phyloP scores from a whole-genome alignment of 2,888 invertebrate species.

The Theretra japonica region DNA sequence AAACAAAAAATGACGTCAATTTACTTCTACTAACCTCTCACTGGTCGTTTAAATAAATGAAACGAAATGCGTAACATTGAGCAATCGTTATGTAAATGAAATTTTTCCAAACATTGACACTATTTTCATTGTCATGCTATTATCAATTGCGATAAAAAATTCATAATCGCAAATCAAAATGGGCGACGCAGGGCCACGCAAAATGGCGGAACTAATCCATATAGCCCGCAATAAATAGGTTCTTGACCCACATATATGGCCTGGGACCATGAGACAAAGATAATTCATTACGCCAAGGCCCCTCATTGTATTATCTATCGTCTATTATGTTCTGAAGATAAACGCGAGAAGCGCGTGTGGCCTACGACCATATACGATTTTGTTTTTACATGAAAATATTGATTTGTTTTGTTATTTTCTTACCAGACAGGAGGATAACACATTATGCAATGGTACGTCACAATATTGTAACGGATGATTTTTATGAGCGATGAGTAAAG shows the following conservation, averaged over 20 bases:
- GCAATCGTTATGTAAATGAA: too few species aligned
- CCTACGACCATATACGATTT: slow-evolving; percentile 47
- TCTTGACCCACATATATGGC: slow-evolving; percentile 66
- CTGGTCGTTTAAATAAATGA: not conserved
- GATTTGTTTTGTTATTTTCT: not conserved
- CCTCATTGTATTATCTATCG: slow-evolving; percentile 60
- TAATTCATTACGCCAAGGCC: slow-evolving; percentile 75
- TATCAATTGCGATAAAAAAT: not conserved
- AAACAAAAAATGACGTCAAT: too few species aligned
- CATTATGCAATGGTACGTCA: too few species aligned
- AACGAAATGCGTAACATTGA: too few species aligned
- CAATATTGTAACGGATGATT: too few species aligned
- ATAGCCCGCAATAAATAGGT: slow-evolving; percentile 51
- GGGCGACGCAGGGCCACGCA: slow-evolving; percentile 48
- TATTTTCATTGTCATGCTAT: not conserved
- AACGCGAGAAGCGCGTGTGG: slow-evolving; percentile 43
- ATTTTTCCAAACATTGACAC: too few species aligned
- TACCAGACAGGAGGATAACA: too few species aligned
- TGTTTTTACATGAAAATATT: slow-evolving; percentile 36
- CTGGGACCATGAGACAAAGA: slow-evolving; percentile 69
- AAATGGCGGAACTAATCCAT: slow-evolving; percentile 62
- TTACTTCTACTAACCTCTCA: not conserved
- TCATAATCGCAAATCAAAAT: slow-evolving; percentile 45
- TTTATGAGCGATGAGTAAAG: too few species aligned
- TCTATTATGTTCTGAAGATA: slow-evolving; percentile 52